Evolutionary conservation across 2,113 vertebrate genomes (phyloP), one percentile per base, ranked within the genome.

Genomic region (Tamias sibiricus): DNA sequence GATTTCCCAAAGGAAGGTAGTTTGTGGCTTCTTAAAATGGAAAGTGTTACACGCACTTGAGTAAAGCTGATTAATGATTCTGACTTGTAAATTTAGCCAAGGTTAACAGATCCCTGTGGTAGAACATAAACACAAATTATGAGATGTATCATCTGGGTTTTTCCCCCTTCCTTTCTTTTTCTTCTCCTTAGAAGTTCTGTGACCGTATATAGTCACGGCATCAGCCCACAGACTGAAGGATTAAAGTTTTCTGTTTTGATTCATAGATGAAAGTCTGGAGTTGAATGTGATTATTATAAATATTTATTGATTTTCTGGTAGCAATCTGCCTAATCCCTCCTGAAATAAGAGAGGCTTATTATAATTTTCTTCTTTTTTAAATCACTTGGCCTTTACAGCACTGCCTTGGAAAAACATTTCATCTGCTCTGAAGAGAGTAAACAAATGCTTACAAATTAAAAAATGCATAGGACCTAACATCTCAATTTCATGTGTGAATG

Each of bases 121-220:
- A 94, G 95, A 4, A 0, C 40, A 44, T 20, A 93, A 66, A 22
- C 22, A 82, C 97, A 96, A 88, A 81, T 94, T 90, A 88, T 96
- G 71, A 94, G 94, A 96, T 85, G 89, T 54, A 74, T 85, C 96
- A 95, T 98, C 97, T 96, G 97, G 44, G 8, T 30, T 42, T 49
- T 75, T 71, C 5, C 37, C 4, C 20, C 10, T 19, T 54, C 7
- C 87, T 95, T 97, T 89, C 49, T 52, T 95, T 94, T 76, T 59
- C 11, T 59, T 54, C 32, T 82, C 0, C 13, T 90, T 95, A 96
- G 92, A 82, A 94, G 89, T 98, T 98, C 96, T 98, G 96, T 98
- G 98, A 97, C 98, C 98, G 98, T 98, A 98, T 98, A 98, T 98
- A 98, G 98, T 92, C 97, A 98, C 94, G 84, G 80, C 85, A 88